phyloP scores from a whole-genome alignment of 2,797 vertebrate species.

The Sebastolobus altivelis region DNA sequence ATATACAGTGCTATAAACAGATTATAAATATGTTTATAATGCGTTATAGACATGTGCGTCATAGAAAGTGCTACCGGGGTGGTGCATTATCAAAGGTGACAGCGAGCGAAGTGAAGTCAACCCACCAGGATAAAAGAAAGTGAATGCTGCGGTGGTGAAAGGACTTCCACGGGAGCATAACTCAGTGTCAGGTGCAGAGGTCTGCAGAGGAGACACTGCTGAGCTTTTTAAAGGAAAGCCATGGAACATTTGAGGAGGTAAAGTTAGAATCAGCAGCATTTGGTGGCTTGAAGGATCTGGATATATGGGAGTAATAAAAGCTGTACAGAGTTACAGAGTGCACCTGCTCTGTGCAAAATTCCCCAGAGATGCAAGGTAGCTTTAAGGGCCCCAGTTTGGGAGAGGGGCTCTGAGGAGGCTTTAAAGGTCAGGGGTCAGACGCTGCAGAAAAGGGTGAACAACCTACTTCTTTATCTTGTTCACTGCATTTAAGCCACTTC shows the following conservation, averaged over 20 bases:
- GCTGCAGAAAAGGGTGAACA: not conserved
- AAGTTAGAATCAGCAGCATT: constrained; percentile 71
- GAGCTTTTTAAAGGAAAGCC: constrained; percentile 57
- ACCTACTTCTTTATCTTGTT: constrained; percentile 27
- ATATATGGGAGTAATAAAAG: constrained; percentile 69
- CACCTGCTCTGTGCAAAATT: constrained; percentile 32
- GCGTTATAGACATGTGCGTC: not conserved
- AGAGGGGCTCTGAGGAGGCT: constrained; percentile 13
- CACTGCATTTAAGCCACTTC: constrained; percentile 10
- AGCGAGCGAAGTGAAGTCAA: constrained; percentile 8
- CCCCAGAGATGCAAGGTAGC: constrained; percentile 9
- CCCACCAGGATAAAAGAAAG: not conserved
- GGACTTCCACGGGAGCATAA: constrained; percentile 35
- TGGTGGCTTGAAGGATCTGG: constrained; percentile 52
- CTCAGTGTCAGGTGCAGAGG: constrained; percentile 36
- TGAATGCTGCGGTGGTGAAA: constrained; percentile 16
- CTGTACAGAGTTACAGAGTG: constrained; percentile 42
- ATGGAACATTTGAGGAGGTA: constrained; percentile 57
- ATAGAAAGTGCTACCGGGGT: not conserved
- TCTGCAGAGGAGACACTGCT: constrained; percentile 54
- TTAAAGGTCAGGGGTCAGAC: constrained; percentile 43
- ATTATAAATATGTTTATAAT: not conserved
- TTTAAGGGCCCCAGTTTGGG: constrained; percentile 27
- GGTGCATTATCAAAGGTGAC: constrained; percentile 1
- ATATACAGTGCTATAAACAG: not conserved